Evolutionary conservation across 2,113 vertebrate species (phyloP).

Genomic region (Gasterosteus aculeatus): DNA sequence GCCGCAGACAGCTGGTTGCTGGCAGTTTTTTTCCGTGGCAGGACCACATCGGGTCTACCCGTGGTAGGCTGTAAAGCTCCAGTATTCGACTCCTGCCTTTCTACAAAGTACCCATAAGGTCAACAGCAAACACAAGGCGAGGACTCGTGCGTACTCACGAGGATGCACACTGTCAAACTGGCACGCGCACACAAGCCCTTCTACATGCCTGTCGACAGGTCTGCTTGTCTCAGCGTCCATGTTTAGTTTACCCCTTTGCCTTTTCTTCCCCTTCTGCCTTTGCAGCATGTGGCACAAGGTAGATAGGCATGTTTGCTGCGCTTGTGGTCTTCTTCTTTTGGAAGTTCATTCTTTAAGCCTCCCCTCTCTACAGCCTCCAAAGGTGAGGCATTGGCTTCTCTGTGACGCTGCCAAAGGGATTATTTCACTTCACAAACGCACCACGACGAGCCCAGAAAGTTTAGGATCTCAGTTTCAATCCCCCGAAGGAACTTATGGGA

Average conservation of each 20-base stretch:
- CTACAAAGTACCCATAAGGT: conserved; percentile 44
- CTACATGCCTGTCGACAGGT: conserved; percentile 44
- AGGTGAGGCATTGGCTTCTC: conserved; percentile 51
- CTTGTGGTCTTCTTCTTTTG: conserved; percentile 49
- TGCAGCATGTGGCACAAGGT: conserved; percentile 57
- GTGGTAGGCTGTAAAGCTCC: conserved; percentile 27
- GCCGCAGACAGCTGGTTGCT: conserved; percentile 49
- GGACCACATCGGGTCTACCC: conserved; percentile 21
- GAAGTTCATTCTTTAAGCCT: conserved; percentile 56
- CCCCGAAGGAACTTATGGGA: conserved; percentile 45
- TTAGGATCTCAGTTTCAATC: conserved; percentile 61
- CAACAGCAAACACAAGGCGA: conserved; percentile 14
- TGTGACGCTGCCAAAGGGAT: conserved; percentile 66
- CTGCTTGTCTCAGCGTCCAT: conserved; percentile 16
- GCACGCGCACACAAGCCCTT: conserved; percentile 19
- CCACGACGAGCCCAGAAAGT: conserved; percentile 50
- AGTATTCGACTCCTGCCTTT: conserved; percentile 41
- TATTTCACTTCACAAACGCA: conserved; percentile 65
- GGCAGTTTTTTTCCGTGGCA: conserved; percentile 23
- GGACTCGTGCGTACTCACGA: conserved; percentile 4
- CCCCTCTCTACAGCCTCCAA: conserved; percentile 40
- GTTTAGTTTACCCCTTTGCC: conserved; percentile 29
- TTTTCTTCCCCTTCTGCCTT: conserved; percentile 27
- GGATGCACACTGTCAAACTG: not conserved
- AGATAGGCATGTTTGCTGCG: conserved; percentile 58